Percentiles rank a stretch among this genome's conserved stretches.
Conservation (phyloP, 2,113 vertebrate genomes). For the Pterocles gutturalis region DNA sequence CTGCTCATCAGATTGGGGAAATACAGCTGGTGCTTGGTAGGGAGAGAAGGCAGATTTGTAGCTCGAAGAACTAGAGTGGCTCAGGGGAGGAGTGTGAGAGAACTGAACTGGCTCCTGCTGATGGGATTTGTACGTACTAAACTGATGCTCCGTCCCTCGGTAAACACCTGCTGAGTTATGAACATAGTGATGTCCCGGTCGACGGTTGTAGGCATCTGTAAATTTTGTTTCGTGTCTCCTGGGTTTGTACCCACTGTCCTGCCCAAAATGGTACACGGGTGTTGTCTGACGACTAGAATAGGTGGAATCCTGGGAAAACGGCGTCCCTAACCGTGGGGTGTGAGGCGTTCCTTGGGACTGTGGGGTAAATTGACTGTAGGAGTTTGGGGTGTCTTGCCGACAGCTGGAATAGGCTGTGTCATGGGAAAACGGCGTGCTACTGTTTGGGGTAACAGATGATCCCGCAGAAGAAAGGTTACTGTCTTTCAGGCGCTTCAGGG, state of each 20-base stretch:
- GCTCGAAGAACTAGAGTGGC: slow-evolving; percentile 75
- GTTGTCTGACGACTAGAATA: slow-evolving; percentile 96
- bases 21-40: slow-evolving; percentile 88
- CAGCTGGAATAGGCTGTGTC: slow-evolving; percentile 96
- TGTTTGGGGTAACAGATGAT: slow-evolving; percentile 85
- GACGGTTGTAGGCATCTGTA: slow-evolving; percentile 94
- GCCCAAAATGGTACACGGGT: slow-evolving; percentile 88
- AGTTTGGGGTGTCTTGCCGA: slow-evolving; percentile 93
- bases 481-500: slow-evolving; percentile 88
- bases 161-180: slow-evolving; percentile 77
- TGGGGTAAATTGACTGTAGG: slow-evolving; percentile 88
- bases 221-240: slow-evolving; percentile 92
- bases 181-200: slow-evolving; percentile 89
- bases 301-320: slow-evolving; percentile 95
- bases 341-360: slow-evolving; percentile 93
- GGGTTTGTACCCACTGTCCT: slow-evolving; percentile 87
- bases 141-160: slow-evolving; percentile 81
- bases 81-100: slow-evolving; percentile 82
- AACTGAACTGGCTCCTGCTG: slow-evolving; percentile 81
- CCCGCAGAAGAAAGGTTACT: slow-evolving; percentile 78
- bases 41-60: slow-evolving; percentile 91
- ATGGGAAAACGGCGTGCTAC: slow-evolving; percentile 91
- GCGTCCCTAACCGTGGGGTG: slow-evolving; percentile 90
- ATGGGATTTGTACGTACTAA: slow-evolving; percentile 83
- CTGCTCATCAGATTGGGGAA: slow-evolving; percentile 82